Evolutionary conservation across 2,888 invertebrate species (phyloP).

Genomic region (Cantharis rustica): DNA sequence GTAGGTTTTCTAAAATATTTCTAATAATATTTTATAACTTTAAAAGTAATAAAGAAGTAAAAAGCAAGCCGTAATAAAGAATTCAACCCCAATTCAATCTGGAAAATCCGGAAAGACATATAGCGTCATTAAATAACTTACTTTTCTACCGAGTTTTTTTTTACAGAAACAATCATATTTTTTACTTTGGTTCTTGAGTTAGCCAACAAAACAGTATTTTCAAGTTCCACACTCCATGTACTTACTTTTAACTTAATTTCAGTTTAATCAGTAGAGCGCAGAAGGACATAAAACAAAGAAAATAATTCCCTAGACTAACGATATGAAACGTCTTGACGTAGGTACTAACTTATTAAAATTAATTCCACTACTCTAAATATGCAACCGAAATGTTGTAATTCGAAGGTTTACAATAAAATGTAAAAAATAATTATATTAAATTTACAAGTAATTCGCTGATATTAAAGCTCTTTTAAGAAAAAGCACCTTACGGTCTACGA

Average conservation of each 20-base stretch:
- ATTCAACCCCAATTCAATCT: slow-evolving; percentile 35
- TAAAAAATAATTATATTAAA: not conserved
- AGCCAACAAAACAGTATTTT: slow-evolving; percentile 19
- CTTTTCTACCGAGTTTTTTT: slow-evolving; percentile 32
- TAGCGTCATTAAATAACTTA: slow-evolving; percentile 39
- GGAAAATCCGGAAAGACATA: slow-evolving; percentile 38
- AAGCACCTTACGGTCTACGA: not conserved
- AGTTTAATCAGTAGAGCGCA: slow-evolving; percentile 26
- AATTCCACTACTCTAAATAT: slow-evolving; percentile 12
- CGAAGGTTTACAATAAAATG: not conserved
- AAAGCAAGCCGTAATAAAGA: slow-evolving; percentile 26
- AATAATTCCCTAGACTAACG: slow-evolving; percentile 1
- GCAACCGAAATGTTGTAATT: not conserved
- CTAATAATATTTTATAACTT: not conserved
- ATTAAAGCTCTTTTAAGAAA: not conserved
- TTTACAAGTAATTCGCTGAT: not conserved
- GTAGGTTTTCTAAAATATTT: not conserved
- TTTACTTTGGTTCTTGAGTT: slow-evolving; percentile 13
- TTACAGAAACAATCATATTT: slow-evolving; percentile 37
- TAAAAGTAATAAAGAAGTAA: slow-evolving; percentile 1
- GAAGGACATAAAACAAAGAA: slow-evolving; percentile 19
- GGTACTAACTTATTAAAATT: slow-evolving; percentile 10
- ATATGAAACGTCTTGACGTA: slow-evolving; percentile 11
- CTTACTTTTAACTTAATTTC: slow-evolving; percentile 31
- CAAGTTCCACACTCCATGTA: slow-evolving; percentile 13